Evolutionary conservation across 2,888 invertebrate genomes (phyloP).

Genomic region (Harpalus rufipes): DNA sequence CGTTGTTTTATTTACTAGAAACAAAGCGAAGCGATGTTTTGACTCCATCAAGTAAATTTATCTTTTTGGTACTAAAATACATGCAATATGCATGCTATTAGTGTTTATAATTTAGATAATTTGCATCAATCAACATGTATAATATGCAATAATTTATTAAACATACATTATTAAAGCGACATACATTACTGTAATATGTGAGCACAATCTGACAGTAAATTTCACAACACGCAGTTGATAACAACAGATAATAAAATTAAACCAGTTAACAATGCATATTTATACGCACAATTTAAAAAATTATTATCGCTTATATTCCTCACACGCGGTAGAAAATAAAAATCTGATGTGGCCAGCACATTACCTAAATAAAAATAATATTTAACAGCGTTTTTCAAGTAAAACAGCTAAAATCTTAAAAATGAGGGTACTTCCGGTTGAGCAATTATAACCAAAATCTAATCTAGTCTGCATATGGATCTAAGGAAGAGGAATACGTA

Average conservation of each 20-base stretch:
- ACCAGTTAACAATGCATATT: not conserved
- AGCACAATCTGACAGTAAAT: constrained; percentile 21
- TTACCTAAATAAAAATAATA: too few species aligned
- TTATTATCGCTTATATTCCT: not conserved
- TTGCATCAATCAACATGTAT: constrained; percentile 31
- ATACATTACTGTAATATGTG: constrained; percentile 5
- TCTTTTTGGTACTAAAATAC: constrained; percentile 12
- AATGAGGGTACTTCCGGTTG: too few species aligned
- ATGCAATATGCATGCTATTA: constrained; percentile 3
- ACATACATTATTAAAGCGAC: constrained; percentile 41
- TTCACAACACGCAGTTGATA: not conserved
- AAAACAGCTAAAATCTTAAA: too few species aligned
- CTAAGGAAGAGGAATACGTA: too few species aligned
- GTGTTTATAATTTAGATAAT: constrained; percentile 27
- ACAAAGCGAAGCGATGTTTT: not conserved
- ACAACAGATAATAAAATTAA: constrained; percentile 3
- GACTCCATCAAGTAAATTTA: not conserved
- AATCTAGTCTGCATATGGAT: too few species aligned
- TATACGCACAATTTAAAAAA: not conserved
- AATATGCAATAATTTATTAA: constrained; percentile 41
- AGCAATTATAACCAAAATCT: too few species aligned
- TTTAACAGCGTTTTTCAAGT: too few species aligned
- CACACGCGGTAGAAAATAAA: too few species aligned
- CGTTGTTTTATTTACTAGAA: not conserved
- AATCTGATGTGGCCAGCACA: too few species aligned